phyloP scores from a whole-genome alignment of 2,797 vertebrate species.

The Poecilia gillii region DNA sequence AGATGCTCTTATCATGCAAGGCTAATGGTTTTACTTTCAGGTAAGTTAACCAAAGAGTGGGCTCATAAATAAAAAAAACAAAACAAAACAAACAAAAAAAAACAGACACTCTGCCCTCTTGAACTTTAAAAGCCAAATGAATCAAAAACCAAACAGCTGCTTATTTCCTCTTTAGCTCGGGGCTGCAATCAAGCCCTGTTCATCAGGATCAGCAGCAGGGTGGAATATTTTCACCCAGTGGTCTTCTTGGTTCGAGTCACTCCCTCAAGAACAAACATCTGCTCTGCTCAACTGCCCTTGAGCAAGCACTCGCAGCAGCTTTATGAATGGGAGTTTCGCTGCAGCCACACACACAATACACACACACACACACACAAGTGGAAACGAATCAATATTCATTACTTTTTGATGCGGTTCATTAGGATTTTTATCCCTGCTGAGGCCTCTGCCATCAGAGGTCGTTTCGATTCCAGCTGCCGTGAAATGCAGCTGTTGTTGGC shows the following conservation, averaged over 20 bases:
- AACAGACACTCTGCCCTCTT: constrained; percentile 35
- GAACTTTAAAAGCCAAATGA: constrained; percentile 48
- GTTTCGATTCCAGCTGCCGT: constrained; percentile 14
- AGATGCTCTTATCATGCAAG: neutral
- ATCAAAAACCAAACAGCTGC: constrained; percentile 54
- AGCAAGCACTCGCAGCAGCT: constrained; percentile 44
- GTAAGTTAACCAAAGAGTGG: constrained; percentile 34
- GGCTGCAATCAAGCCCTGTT: constrained; percentile 50
- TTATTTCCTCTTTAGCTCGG: constrained; percentile 37
- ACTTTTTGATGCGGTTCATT: constrained; percentile 36
- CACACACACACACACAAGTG: constrained; percentile 8
- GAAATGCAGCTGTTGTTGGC: constrained; percentile 33
- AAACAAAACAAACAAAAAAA: constrained; percentile 11
- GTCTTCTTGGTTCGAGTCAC: constrained; percentile 43
- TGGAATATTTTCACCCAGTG: constrained; percentile 51
- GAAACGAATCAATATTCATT: constrained; percentile 47
- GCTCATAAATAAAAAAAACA: constrained; percentile 44
- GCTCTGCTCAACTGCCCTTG: constrained; percentile 59
- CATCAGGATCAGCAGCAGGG: constrained; percentile 53
- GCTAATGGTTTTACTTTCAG: constrained; percentile 16
- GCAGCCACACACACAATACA: constrained; percentile 17
- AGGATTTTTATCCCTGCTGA: constrained; percentile 35
- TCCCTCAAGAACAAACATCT: constrained; percentile 62
- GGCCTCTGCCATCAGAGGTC: constrained; percentile 40
- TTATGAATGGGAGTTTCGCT: constrained; percentile 28